Evolutionary conservation across 2,888 invertebrate genomes (phyloP).

Genomic region (Parapristionchus giblindavisi): DNA sequence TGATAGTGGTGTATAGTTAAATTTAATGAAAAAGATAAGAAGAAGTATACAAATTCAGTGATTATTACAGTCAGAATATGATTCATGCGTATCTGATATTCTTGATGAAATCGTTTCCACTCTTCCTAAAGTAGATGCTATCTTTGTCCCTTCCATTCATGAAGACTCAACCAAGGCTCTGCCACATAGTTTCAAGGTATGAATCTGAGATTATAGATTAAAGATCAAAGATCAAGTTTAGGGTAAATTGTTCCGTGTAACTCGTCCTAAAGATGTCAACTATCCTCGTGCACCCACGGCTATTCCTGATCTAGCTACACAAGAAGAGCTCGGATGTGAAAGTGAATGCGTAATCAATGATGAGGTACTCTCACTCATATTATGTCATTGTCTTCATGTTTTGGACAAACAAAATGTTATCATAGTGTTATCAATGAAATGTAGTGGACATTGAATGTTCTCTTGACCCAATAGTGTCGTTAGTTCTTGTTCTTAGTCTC

Average conservation of each 20-base stretch:
- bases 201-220: not conserved
- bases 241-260: conserved; percentile 36
- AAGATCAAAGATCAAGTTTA: not conserved
- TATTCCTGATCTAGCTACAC: conserved; percentile 33
- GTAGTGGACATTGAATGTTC: not conserved
- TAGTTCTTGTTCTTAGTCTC: no score
- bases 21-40: not conserved
- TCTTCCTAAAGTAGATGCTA: conserved; percentile 33
- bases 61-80: conserved; percentile 28
- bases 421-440: not conserved
- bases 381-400: no score
- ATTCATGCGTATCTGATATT: conserved; percentile 6
- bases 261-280: conserved; percentile 38
- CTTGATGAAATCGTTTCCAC: conserved; percentile 35
- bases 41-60: not conserved
- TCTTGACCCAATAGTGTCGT: not conserved
- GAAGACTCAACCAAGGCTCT: conserved; percentile 33
- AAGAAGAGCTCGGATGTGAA: conserved; percentile 33
- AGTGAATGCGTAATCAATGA: conserved; percentile 35
- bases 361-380: conserved; percentile 6
- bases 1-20: no score
- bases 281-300: conserved; percentile 37
- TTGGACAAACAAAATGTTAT: no score
- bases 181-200: conserved; percentile 35
- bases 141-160: conserved; percentile 36